Percentiles rank a stretch among this genome's conserved stretches.
These are phyloP conservation scores for Carollia perspicillata DNA, from an alignment of 2,113 vertebrate species.

Conservation along the genomic window DNA sequence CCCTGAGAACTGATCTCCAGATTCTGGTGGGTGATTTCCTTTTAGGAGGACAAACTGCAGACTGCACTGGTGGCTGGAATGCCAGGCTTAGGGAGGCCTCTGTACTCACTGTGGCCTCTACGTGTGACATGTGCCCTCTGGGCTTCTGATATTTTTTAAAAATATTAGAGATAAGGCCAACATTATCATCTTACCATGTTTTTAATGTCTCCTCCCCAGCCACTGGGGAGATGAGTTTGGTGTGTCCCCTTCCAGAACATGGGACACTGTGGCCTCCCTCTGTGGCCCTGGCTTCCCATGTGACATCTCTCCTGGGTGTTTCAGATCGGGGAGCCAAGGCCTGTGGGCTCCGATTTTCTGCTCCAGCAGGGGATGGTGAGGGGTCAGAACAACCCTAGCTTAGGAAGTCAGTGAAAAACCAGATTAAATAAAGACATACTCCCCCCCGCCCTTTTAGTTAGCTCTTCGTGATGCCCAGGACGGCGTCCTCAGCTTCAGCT, in stretches of 20 bases:
- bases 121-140: neutral
- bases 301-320: neutral
- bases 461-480: neutral
- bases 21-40: fast-evolving
- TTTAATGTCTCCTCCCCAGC: neutral
- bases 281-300: neutral
- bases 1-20: neutral
- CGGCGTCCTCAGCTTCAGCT: neutral
- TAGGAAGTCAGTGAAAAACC: neutral
- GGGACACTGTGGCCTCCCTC: neutral
- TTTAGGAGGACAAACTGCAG: neutral
- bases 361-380: neutral
- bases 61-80: neutral
- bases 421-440: neutral
- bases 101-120: neutral
- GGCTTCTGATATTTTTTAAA: neutral
- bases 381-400: neutral
- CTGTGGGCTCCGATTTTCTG: neutral
- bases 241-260: neutral
- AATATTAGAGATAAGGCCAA: neutral
- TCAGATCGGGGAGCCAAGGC: neutral
- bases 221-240: neutral
- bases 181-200: neutral
- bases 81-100: neutral
- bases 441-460: neutral